Conservation (phyloP, 1,140 invertebrate genomes). For the Andrena cerasifolii region DNA sequence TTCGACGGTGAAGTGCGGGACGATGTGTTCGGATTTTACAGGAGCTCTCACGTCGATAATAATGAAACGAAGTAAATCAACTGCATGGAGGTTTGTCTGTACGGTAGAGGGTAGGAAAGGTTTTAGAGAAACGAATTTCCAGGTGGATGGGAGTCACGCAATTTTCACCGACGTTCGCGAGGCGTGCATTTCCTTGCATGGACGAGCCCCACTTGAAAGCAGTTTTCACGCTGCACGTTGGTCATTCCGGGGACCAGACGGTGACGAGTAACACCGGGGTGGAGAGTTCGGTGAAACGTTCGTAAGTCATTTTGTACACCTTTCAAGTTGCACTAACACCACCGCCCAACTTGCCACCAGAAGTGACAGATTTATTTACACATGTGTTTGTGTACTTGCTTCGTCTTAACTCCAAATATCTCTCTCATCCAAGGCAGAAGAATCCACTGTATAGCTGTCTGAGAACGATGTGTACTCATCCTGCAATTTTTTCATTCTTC, state of each 20-base stretch:
- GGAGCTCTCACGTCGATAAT: constrained; percentile 81
- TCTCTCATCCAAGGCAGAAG: too few species aligned
- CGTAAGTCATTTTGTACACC: too few species aligned
- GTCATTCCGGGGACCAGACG: constrained; percentile 82
- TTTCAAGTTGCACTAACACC: too few species aligned
- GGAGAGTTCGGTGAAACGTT: constrained; percentile 73
- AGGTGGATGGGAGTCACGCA: constrained; percentile 90
- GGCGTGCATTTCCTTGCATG: constrained; percentile 93
- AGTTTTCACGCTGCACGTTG: constrained; percentile 87
- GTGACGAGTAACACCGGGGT: constrained; percentile 85
- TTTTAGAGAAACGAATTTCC: not conserved
- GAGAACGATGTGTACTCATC: too few species aligned
- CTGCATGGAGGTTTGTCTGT: not conserved
- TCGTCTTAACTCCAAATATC: too few species aligned
- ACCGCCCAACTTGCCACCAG: too few species aligned
- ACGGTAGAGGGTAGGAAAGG: not conserved
- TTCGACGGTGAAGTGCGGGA: constrained; percentile 75
- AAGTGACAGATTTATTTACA: too few species aligned
- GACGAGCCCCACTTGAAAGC: constrained; percentile 94
- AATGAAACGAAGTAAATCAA: constrained; percentile 59
- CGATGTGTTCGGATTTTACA: constrained; percentile 84
- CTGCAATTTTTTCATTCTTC: too few species aligned
- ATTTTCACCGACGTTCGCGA: constrained; percentile 90
- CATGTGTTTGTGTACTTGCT: too few species aligned
- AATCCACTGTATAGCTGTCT: too few species aligned